Percentiles rank a stretch among this genome's conserved stretches.
Evolutionary conservation across 1,140 invertebrate genomes (phyloP).

Genomic region (Halictus rubicundus): DNA sequence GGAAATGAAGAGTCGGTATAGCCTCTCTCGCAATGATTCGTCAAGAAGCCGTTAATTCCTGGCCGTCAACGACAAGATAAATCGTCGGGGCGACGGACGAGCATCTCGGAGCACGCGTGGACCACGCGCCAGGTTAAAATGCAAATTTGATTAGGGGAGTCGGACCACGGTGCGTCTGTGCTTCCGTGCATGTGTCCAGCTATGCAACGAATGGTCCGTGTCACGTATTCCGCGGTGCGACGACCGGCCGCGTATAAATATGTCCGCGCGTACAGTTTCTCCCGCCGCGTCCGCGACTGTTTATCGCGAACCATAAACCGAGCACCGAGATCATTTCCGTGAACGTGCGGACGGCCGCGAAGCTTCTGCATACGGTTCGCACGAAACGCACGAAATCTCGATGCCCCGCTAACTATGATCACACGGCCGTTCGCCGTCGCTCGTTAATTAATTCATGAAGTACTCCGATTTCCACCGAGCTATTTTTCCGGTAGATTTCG

Average conservation of each 20-base stretch:
- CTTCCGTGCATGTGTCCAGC: no score
- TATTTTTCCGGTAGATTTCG: no score
- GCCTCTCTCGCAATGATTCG: slow-evolving; percentile 2
- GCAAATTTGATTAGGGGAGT: slow-evolving; percentile 33
- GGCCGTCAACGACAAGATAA: slow-evolving; percentile 31
- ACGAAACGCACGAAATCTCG: no score
- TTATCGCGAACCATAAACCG: slow-evolving; percentile 22
- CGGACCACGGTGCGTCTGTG: neutral
- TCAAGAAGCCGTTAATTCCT: slow-evolving; percentile 29
- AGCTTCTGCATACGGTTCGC: no score
- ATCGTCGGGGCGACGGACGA: slow-evolving; percentile 12
- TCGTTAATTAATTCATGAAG: no score
- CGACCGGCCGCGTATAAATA: slow-evolving; percentile 1
- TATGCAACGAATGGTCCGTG: slow-evolving; percentile 1
- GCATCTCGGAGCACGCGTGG: neutral
- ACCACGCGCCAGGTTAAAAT: slow-evolving; percentile 18
- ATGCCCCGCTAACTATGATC: no score
- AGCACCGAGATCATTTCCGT: slow-evolving; percentile 3
- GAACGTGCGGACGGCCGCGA: neutral
- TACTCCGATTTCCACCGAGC: no score
- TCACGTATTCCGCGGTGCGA: slow-evolving; percentile 2
- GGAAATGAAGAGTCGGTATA: neutral
- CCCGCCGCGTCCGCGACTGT: slow-evolving; percentile 4
- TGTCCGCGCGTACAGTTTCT: neutral
- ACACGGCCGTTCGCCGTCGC: no score